A percentile compares a stretch with the other conserved stretches of the same genome.
phyloP scores from a whole-genome alignment of 2,888 invertebrate species.

The Oeneis ivallda region DNA sequence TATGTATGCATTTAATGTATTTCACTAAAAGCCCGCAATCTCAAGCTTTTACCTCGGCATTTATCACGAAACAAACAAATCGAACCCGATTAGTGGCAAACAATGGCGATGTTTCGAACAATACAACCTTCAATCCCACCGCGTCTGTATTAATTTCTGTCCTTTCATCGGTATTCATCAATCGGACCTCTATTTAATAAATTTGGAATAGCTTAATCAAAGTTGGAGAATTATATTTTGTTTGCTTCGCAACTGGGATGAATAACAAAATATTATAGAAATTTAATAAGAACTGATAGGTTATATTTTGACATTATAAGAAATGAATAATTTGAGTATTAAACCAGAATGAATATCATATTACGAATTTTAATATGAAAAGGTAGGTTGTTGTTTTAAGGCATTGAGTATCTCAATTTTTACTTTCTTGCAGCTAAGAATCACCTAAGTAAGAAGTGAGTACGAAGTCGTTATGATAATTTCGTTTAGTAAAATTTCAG shows the following conservation, averaged over 20 bases:
- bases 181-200: conserved; percentile 44
- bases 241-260: conserved; percentile 25
- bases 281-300: background rate
- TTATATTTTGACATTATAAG: background rate
- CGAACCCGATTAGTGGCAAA: conserved; percentile 42
- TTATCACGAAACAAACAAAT: conserved; percentile 40
- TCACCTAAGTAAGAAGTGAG: no score
- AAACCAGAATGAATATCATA: no score
- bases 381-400: no score
- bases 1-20: conserved; percentile 6
- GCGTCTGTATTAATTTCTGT: conserved; percentile 47
- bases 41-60: conserved; percentile 26
- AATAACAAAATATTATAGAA: conserved; percentile 14
- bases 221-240: conserved; percentile 39
- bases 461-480: no score
- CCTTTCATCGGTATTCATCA: conserved; percentile 49
- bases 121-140: conserved; percentile 44
- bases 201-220: conserved; percentile 42
- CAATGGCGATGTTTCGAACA: conserved; percentile 42
- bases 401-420: background rate
- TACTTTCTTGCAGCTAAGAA: background rate
- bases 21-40: conserved; percentile 21
- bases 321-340: background rate
- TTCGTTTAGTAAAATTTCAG: background rate
- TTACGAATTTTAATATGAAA: no score